Evolutionary conservation across 2,888 invertebrate species (phyloP).

Genomic region (Netelia fuscicornis): DNA sequence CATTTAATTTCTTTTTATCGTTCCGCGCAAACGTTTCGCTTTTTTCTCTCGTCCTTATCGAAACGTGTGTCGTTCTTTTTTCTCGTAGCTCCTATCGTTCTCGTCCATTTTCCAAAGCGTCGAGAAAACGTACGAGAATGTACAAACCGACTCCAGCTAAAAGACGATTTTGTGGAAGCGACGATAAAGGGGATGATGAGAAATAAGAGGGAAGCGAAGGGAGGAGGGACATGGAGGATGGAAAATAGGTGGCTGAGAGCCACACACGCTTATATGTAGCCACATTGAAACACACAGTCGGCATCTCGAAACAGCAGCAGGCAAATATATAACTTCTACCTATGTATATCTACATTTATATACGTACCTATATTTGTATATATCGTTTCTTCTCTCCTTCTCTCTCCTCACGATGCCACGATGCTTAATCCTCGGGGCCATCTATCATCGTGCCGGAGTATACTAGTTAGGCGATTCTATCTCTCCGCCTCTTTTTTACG

Average conservation of each 20-base stretch:
- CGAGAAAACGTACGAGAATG: slow-evolving; percentile 52
- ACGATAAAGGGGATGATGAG: slow-evolving; percentile 38
- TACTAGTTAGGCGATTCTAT: slow-evolving; percentile 84
- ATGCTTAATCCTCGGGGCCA: slow-evolving; percentile 82
- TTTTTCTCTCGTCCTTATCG: slow-evolving; percentile 46
- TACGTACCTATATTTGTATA: slow-evolving; percentile 3
- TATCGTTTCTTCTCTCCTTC: background rate
- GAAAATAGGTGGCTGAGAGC: slow-evolving; percentile 1
- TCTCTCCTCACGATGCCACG: slow-evolving; percentile 69
- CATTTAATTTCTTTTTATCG: slow-evolving; percentile 66
- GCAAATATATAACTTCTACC: background rate
- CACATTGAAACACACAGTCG: slow-evolving; percentile 37
- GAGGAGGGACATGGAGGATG: background rate
- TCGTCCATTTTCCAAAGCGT: slow-evolving; percentile 42
- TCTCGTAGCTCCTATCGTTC: background rate
- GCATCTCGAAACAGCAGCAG: slow-evolving; percentile 48
- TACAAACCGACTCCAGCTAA: background rate
- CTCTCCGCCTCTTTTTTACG: slow-evolving; percentile 81
- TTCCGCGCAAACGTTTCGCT: slow-evolving; percentile 7
- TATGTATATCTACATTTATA: background rate
- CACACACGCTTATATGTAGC: background rate
- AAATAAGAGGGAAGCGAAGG: slow-evolving; percentile 10
- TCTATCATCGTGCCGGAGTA: slow-evolving; percentile 82
- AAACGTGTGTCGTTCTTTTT: slow-evolving; percentile 13
- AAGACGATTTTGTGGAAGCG: slow-evolving; percentile 24